Base-by-base conservation (phyloP, 2,888 invertebrate genomes). In the Colostygia pectinataria region DNA sequence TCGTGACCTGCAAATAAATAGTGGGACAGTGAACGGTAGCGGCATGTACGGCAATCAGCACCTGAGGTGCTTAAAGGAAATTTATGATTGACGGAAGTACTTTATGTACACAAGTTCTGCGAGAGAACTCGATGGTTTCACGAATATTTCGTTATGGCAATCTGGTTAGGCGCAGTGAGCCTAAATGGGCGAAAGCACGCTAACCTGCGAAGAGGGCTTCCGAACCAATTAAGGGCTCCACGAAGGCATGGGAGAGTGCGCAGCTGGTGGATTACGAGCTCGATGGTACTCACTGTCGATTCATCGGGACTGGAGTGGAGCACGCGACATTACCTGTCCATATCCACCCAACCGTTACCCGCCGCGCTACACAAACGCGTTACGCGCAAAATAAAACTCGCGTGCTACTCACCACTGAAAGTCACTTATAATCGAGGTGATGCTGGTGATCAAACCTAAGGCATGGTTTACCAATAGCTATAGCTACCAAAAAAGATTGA, bases 181-280 rank as follows among this genome's bases (percentile, higher is more conserved):
- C 79, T 87, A 88, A 89, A 86, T 81, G 83, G 83, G 68, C 65
- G 66, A 57, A 63, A 71, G 80, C 89, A 87, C 87, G 88, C 82
- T 66, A 88, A 69, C 78, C 71, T 66, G 77, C 85, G 83, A 85
- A 87, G 89, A 86, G 88, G 87, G 86, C 74, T 85, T 87, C 85
- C 80, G 76, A 85, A 84, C 89, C 88, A 89, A 89, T 89, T 89
- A 89, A 85, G 86, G 86, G 77, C 71, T 83, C 74, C 86, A 84
- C 83, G 85, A 83, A 87, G 81, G 72, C 86, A 77, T 90, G 90
- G 87, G 90, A 89, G 80, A 75, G 71, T 47, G 55, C 55, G 60
- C 89, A 89, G 82, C 83, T 87, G 89, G 74, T 71, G 75, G 80
- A 77, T 83, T 81, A 82, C 76, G 81, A 81, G 80, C 81, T 89